A percentile compares a stretch with the other conserved stretches of the same genome.
Conservation (phyloP, 2,113 vertebrate species). For the Lampris incognitus region DNA sequence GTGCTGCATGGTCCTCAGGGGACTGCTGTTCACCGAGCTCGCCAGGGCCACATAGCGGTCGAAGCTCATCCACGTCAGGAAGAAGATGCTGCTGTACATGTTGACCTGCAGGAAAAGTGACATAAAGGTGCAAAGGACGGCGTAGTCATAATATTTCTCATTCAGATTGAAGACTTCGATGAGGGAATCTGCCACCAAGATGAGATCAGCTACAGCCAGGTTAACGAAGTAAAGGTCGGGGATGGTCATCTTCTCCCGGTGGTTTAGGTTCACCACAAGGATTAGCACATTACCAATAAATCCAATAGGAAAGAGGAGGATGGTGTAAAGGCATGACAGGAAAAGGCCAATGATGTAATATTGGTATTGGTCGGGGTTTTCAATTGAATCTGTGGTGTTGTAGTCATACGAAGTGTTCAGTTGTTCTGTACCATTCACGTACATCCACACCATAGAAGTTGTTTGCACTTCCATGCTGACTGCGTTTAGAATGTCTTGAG, state of each 20-base stretch:
- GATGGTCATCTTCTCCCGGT: constrained; percentile 97
- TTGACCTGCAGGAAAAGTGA: constrained; percentile 98
- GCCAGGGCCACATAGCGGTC: constrained; percentile 95
- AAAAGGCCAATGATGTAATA: constrained; percentile 91
- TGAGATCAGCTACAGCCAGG: constrained; percentile 92
- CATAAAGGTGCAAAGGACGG: constrained; percentile 97
- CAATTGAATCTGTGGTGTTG: constrained; percentile 75
- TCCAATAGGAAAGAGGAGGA: constrained; percentile 96
- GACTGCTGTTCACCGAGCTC: constrained; percentile 88
- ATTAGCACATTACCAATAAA: constrained; percentile 97
- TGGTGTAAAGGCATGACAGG: constrained; percentile 94
- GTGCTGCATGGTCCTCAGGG: constrained; percentile 92
- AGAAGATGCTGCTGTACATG: constrained; percentile 99
- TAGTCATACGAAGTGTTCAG: constrained; percentile 79
- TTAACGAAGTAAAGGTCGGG: constrained; percentile 98
- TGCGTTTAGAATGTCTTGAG: constrained; percentile 50
- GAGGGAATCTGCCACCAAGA: constrained; percentile 95
- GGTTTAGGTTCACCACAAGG: constrained; percentile 94
- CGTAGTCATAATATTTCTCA: constrained; percentile 95
- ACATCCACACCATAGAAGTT: constrained; percentile 71
- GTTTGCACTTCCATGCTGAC: constrained; percentile 85
- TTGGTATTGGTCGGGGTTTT: constrained; percentile 82
- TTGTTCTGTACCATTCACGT: constrained; percentile 81
- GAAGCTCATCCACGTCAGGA: constrained; percentile 99
- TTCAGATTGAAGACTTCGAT: constrained; percentile 98